These are phyloP conservation scores for Spea bombifrons DNA, from an alignment of 2,113 vertebrate genomes.

Conservation along the genomic window DNA sequence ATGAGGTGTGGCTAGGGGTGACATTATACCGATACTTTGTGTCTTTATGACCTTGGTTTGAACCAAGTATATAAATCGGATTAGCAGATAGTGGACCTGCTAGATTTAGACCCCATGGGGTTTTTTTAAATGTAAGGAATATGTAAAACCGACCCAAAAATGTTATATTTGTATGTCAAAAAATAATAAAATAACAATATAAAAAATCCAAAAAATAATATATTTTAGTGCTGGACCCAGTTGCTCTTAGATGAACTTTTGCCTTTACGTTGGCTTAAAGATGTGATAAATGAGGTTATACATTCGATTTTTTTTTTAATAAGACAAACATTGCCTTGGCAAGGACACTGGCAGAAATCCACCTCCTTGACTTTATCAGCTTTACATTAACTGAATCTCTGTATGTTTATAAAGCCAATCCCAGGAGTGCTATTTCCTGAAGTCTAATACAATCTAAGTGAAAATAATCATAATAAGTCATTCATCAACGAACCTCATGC, in stretches of 20 bases:
- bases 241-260: conserved; percentile 1
- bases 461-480: not conserved
- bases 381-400: conserved; percentile 23
- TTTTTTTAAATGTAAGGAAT: too few relatives aligned
- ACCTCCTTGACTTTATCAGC: conserved; percentile 13
- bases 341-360: conserved; percentile 18
- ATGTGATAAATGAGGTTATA: not conserved
- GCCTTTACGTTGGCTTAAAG: not conserved
- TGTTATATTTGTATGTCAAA: too few relatives aligned
- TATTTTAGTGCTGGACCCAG: not conserved
- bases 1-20: too few relatives aligned
- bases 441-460: conserved; percentile 6
- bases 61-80: too few relatives aligned
- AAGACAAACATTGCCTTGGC: conserved; percentile 6
- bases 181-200: too few relatives aligned
- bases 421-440: conserved; percentile 23
- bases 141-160: too few relatives aligned
- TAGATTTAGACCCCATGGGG: too few relatives aligned
- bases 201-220: too few relatives aligned
- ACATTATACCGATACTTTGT: too few relatives aligned
- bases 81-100: too few relatives aligned
- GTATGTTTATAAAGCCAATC: conserved; percentile 40
- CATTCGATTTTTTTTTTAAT: not conserved
- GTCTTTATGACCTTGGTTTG: too few relatives aligned
- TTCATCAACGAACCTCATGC: not conserved